Evolutionary conservation across 2,113 vertebrate species (phyloP).

Genomic region (Erythrocebus patas): DNA sequence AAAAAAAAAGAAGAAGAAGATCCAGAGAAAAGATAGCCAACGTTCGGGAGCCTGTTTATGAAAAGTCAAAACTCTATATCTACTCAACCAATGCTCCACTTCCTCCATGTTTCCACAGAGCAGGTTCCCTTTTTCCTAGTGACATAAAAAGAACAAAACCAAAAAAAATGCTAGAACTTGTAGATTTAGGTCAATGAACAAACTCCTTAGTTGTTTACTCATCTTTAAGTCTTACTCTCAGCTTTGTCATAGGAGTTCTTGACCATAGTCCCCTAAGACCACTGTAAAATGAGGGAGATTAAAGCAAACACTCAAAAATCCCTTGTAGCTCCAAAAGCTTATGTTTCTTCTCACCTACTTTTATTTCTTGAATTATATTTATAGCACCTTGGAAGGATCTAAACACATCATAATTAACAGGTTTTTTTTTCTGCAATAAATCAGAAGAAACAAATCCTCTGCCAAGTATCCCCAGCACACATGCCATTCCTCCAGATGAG

Average conservation of each 20-base stretch:
- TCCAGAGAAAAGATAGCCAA: neutral
- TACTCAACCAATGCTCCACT: neutral
- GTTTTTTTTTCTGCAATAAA: neutral
- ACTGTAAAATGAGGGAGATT: neutral
- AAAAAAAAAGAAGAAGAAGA: neutral
- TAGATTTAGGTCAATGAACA: neutral
- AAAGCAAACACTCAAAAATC: neutral
- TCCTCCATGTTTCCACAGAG: neutral
- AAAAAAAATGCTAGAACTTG: neutral
- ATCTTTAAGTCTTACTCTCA: neutral
- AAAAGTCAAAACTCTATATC: neutral
- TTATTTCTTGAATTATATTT: conserved; percentile 13
- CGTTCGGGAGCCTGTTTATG: neutral
- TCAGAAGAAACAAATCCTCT: conserved; percentile 23
- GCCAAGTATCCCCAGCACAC: neutral
- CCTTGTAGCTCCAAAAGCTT: neutral
- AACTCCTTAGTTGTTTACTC: neutral
- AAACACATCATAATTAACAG: neutral
- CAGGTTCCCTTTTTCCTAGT: neutral
- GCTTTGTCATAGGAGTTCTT: neutral
- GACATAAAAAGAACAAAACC: neutral
- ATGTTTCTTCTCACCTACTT: neutral
- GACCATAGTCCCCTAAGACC: neutral
- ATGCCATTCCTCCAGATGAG: neutral
- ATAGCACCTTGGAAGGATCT: neutral